Evolutionary conservation across 35 echinoderm and acorn worm genomes (phyloP), one percentile per base, ranked within the genome.

Genomic region (Stichopus chloronotus): DNA sequence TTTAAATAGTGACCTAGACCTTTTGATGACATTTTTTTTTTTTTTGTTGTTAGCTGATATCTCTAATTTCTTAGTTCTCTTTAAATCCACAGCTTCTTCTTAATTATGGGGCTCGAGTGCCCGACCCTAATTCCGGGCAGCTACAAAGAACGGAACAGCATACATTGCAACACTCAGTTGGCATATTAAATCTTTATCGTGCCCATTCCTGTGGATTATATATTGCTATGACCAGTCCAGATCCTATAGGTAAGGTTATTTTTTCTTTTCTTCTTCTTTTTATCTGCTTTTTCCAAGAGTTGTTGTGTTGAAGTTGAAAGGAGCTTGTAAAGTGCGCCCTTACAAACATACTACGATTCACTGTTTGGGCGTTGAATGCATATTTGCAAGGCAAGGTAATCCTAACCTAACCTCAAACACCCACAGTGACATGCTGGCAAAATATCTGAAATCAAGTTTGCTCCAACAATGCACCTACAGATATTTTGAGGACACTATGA

Each of bases 91-190:
- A 98, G 96, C 74, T 94, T 59, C 92, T 98, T 4, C 81, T 98
- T 56, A 95, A 92, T 61, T 98, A 98, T 56, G 94, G 94, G 9
- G 94, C 94, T 4, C 60, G 53, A 5, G 90, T 98, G 6, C 96
- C 96, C 0, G 94, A 95, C 57, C 96, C 96, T 9, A 81, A 90
- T 7, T 95, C 96, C 9, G 60, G 88, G 7, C 92, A 98, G 65
- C 93, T 93, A 14, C 92, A 94, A 63, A 59, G 94, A 56, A 99
- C 97, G 11, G 95, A 96, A 58, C 96, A 95, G 56, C 95, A 99
- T 24, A 99, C 97, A 8, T 83, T 99, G 5, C 97, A 99, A 59
- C 91, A 92, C 17, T 99, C 97, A 2, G 93, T 99, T 7, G 97
- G 97, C 22, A 99, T 94, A 22, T 83, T 99, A 13, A 99, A 99